Evolutionary conservation across 23 tunicate genomes (phyloP).

Genomic region (Trididemnum clinides): DNA sequence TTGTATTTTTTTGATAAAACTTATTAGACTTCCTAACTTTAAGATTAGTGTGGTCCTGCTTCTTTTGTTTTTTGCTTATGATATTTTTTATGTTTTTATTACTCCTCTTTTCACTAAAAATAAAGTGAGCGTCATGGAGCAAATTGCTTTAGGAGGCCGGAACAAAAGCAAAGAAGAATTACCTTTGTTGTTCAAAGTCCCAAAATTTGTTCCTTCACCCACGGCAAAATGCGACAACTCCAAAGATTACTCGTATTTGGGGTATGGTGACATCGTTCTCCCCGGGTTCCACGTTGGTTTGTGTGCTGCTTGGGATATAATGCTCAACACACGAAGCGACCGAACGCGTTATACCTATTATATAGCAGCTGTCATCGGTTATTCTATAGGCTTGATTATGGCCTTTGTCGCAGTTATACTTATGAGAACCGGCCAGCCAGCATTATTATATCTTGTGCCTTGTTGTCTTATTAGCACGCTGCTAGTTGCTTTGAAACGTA

Average conservation of each 20-base stretch:
- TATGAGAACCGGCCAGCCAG: slow-evolving; percentile 86
- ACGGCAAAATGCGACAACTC: slow-evolving; percentile 44
- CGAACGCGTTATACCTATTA: slow-evolving; percentile 48
- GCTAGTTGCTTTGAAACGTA: slow-evolving; percentile 69
- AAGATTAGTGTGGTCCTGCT: slow-evolving; percentile 52
- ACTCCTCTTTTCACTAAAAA: slow-evolving; percentile 81
- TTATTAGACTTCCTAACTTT: slow-evolving; percentile 53
- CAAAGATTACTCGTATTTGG: slow-evolving; percentile 62
- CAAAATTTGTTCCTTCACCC: slow-evolving; percentile 50
- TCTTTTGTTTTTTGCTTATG: slow-evolving; percentile 77
- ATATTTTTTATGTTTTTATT: slow-evolving; percentile 84
- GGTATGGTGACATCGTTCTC: slow-evolving; percentile 86
- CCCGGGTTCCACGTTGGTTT: slow-evolving; percentile 91
- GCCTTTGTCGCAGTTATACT: slow-evolving; percentile 73
- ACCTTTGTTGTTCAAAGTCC: slow-evolving; percentile 85
- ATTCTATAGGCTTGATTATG: slow-evolving; percentile 60
- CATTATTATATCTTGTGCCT: slow-evolving; percentile 81
- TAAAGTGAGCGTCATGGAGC: slow-evolving; percentile 76
- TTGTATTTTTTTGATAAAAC: slow-evolving; percentile 75
- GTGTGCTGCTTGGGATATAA: slow-evolving; percentile 81
- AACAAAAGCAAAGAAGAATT: slow-evolving; percentile 67
- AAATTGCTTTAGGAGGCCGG: slow-evolving; percentile 75
- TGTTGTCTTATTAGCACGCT: slow-evolving; percentile 56
- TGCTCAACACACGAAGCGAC: slow-evolving; percentile 13
- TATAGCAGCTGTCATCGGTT: slow-evolving; percentile 61